Evolutionary conservation across 2,113 vertebrate species (phyloP).

Genomic region (Progne subis): DNA sequence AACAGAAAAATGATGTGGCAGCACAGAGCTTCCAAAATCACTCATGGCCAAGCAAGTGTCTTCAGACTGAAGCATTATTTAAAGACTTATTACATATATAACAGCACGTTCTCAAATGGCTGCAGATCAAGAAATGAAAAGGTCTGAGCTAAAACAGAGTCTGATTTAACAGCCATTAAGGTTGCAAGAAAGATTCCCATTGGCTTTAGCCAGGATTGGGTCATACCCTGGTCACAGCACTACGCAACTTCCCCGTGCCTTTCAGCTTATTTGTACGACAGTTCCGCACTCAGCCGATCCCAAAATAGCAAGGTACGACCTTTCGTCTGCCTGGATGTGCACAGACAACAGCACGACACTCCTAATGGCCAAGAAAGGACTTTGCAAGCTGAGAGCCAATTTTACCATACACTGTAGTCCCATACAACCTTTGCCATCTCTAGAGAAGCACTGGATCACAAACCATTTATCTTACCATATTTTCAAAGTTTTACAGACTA

Average conservation of each 20-base stretch:
- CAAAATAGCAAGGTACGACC: neutral
- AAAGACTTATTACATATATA: neutral
- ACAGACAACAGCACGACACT: neutral
- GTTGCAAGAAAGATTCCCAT: neutral
- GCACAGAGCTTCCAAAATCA: neutral
- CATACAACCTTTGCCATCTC: neutral
- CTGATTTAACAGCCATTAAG: neutral
- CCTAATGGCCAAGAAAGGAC: neutral
- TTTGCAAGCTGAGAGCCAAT: neutral
- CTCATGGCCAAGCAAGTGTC: accelerated
- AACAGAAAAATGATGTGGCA: neutral
- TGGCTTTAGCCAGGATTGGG: neutral
- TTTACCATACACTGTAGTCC: neutral
- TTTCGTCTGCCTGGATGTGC: neutral
- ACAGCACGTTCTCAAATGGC: neutral
- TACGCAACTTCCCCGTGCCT: accelerated
- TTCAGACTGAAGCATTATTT: neutral
- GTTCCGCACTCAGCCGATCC: neutral
- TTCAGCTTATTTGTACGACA: neutral
- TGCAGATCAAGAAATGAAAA: neutral
- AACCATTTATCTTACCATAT: neutral
- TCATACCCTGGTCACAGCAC: neutral
- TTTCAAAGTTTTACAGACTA: neutral
- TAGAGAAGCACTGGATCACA: neutral
- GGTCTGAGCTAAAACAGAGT: neutral